Base-by-base conservation (phyloP, 2,113 vertebrate species). In the Carettochelys insculpta region DNA sequence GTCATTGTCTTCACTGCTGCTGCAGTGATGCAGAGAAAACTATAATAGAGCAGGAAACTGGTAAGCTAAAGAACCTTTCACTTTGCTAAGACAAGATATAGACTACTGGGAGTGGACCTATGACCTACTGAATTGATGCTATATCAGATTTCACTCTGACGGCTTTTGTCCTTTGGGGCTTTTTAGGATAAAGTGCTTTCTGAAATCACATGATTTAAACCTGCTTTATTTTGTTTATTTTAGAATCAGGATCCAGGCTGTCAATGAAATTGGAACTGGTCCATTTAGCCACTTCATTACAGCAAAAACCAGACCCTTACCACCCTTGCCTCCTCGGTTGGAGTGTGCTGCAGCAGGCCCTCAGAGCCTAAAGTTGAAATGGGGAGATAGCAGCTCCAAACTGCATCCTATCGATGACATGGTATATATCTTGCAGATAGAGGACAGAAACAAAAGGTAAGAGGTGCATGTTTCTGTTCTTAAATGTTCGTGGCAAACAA, bases 321-420 rank as follows among this genome's bases (percentile, higher is more conserved):
- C 99, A 16, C 99, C 99, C 1, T 97, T 97, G 71, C 99, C 99
- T 82, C 99, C 99, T 47, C 98, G 98, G 80, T 97, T 99, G 11
- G 99, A 99, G 81, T 99, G 99, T 92, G 98, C 98, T 6, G 99
- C 99, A 3, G 98, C 98, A 0, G 99, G 99, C 86, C 99, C 99
- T 24, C 99, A 99, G 98, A 99, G 99, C 96, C 98, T 99, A 89
- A 99, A 99, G 97, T 98, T 99, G 58, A 99, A 99, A 54, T 99
- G 99, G 99, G 99, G 98, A 4, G 99, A 99, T 85, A 98, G 98
- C 83, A 98, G 95, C 77, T 97, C 98, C 68, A 98, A 98, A 45
- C 95, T 96, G 47, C 98, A 98, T 0, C 48, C 98, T 29, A 58
- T 97, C 1, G 98, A 99, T 2, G 98, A 99, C 92, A 94, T 98